Evolutionary conservation across 2,797 vertebrate species (phyloP), one percentile per base, ranked within the genome.

Genomic region (Aulostomus chinensis): DNA sequence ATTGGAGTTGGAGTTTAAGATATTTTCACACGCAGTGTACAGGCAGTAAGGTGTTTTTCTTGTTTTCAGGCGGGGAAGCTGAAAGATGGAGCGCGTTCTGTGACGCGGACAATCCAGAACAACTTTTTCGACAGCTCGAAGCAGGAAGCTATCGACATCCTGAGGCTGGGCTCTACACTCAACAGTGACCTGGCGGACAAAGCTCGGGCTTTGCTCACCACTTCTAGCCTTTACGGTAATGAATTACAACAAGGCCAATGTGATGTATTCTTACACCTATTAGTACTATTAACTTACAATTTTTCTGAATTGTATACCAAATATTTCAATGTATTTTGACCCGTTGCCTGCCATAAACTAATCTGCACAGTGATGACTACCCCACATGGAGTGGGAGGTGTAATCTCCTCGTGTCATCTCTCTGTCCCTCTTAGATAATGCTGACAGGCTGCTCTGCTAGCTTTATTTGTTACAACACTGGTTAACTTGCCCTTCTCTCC

Each of bases 91-190:
- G 97, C 97, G 36, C 95, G 97, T 45, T 99, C 97, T 17, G 97
- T 99, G 73, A 98, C 96, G 13, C 93, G 97, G 85, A 99, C 97
- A 49, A 99, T 99, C 86, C 97, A 99, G 85, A 99, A 97, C 91
- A 99, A 99, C 90, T 99, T 99, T 91, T 99, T 99, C 67, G 97
- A 99, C 91, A 98, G 91, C 70, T 99, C 97, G 22, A 99, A 99
- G 86, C 97, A 99, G 86, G 97, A 99, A 76, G 97, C 97, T 38
- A 99, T 99, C 68, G 97, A 99, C 80, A 92, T 99, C 76, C 86
- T 99, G 75, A 91, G 98, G 13, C 91, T 99, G 87, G 97, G 97
- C 74, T 98, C 96, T 80, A 98, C 97, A 13, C 91, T 99, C 52
- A 99, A 99, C 91, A 98, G 95, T 78, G 96, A 99, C 73, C 89